Percentiles rank a stretch among this genome's conserved stretches.
Evolutionary conservation across 2,888 invertebrate species (phyloP).

Genomic region (Pardosa pseudoannulata): DNA sequence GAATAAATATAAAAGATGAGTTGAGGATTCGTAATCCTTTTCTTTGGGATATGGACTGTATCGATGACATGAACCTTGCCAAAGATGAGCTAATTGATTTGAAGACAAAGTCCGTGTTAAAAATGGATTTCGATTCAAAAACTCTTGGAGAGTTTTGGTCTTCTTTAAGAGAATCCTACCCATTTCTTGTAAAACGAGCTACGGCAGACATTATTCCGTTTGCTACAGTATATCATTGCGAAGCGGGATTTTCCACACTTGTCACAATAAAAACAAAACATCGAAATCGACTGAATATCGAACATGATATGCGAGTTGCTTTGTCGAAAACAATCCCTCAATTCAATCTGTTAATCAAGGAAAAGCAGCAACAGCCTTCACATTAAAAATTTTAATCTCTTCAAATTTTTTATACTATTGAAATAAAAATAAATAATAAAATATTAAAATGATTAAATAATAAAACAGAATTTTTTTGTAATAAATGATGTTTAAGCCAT

Average conservation of each 20-base stretch:
- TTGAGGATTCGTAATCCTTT: conserved; percentile 60
- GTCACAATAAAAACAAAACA: conserved; percentile 36
- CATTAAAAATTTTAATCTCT: conserved; percentile 2
- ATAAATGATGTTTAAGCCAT: too few species aligned
- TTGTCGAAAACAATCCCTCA: conserved; percentile 34
- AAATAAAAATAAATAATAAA: too few species aligned
- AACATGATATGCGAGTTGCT: conserved; percentile 31
- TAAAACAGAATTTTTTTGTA: too few species aligned
- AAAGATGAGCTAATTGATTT: conserved; percentile 52
- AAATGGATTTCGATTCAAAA: conserved; percentile 32
- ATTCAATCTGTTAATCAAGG: conserved; percentile 30
- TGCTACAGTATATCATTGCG: neutral
- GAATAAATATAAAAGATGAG: conserved; percentile 58
- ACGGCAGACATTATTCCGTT: conserved; percentile 55
- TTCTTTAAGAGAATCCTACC: conserved; percentile 52
- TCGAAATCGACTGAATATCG: conserved; percentile 38
- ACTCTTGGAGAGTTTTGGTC: conserved; percentile 12
- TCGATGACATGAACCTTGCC: conserved; percentile 57
- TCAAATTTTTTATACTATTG: neutral
- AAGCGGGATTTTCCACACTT: conserved; percentile 13
- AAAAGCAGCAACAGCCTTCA: conserved; percentile 21
- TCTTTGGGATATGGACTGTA: conserved; percentile 54
- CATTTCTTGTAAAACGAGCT: conserved; percentile 58
- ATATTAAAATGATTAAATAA: too few species aligned
- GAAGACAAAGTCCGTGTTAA: conserved; percentile 48